Percentiles rank a stretch among this genome's conserved stretches.
Evolutionary conservation across 2,888 invertebrate genomes (phyloP).

Genomic region (Drosophila quasianomalipes): DNA sequence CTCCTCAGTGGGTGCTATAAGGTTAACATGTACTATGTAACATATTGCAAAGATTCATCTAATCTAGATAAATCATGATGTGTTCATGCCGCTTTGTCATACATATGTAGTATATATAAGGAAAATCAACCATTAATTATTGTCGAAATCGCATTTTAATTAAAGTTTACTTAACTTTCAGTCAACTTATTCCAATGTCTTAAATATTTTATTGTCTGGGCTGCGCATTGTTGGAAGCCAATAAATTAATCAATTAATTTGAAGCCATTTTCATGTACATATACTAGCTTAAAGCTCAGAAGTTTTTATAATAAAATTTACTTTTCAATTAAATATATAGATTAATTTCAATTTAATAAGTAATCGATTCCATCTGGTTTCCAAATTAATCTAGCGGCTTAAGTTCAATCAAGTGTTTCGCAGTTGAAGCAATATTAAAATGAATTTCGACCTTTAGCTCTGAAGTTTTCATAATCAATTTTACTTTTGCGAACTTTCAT

Average conservation of each 20-base stretch:
- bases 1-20: background rate
- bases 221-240: background rate
- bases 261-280: background rate
- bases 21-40: background rate
- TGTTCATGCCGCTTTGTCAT: background rate
- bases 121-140: background rate
- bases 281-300: background rate
- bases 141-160: background rate
- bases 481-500: background rate
- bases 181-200: background rate
- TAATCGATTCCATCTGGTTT: background rate
- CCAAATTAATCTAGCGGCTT: constrained; percentile 16
- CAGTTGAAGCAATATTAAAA: background rate
- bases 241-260: background rate
- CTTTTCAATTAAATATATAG: background rate
- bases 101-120: background rate
- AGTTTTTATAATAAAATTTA: background rate
- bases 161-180: background rate
- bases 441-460: background rate
- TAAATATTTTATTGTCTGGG: background rate
- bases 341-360: background rate
- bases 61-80: background rate
- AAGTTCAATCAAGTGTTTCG: background rate
- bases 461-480: background rate
- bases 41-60: background rate